Evolutionary conservation across 2,888 invertebrate species (phyloP), one percentile per base, ranked within the genome.

Genomic region (Bombylius discolor): DNA sequence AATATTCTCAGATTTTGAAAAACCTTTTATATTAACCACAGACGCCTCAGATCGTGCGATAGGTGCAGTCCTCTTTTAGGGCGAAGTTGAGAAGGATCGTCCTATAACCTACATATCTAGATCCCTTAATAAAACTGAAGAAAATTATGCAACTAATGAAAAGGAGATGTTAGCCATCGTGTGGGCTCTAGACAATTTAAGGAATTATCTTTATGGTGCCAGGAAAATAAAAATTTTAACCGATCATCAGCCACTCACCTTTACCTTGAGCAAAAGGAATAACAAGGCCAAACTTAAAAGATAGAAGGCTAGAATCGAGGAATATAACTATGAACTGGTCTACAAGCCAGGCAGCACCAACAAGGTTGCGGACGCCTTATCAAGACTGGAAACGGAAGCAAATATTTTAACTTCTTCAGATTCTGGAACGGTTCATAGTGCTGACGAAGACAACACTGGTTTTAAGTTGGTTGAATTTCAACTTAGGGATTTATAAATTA

Each of bases 101-200:
- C 55, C 45, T 3, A 55, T 51, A 11, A 46, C 55, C 1, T 55
- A 34, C 11, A 55, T 55, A 23, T 55, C 50, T 1, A 55, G 55
- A 34, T 45, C 55, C 8, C 46, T 55, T 8, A 55, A 46, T 23
- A 55, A 39, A 55, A 51, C 58, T 3, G 60, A 62, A 12, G 55
- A 60, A 56, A 58, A 58, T 31, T 60, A 60, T 36, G 60, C 56
- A 6, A 56, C 57, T 6, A 60, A 55, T 14, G 57, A 58, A 54
- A 56, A 56, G 12, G 56, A 60, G 32, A 56, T 60, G 57, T 31
- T 58, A 8, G 57, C 56, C 1, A 59, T 59, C 11, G 55, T 58
- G 1, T 59, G 55, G 55, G 56, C 54, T 6, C 39, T 57, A 23
- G 58, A 53, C 23, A 56, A 51, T 23, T 12, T 55, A 7, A 14